Base-by-base conservation (phyloP, 1,140 invertebrate genomes). In the Lepidotrigona ventralis region DNA sequence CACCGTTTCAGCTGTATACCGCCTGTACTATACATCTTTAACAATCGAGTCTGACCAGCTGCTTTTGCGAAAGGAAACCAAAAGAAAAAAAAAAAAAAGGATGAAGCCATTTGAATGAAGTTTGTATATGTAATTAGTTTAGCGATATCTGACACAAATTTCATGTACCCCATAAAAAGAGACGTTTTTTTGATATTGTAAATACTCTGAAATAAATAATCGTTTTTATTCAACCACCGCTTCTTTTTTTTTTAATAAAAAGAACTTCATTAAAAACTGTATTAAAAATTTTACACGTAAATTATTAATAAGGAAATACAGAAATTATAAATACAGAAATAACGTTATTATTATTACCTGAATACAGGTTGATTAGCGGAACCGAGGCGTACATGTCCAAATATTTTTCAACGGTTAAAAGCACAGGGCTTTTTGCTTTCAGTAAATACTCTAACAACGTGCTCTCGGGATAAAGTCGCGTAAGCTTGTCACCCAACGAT, bases 131-230 rank as follows among this genome's bases (percentile, higher is more conserved):
- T 89, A 89, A 68, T 87, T 90, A 91, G 90, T 91, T 90, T 90
- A 90, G 85, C 58, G 89, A 84, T 86, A 87, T 89, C 69, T 64
- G 75, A 89, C 81, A 86, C 82, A 77, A 90, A 76, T 89, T 89
- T 89, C 85, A 90, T 91, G 89, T 91, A 91, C 83, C 84, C 90
- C 76, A 68, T 84, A 83, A 83, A 80, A 89, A 81, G 87, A 88
- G 89, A 88, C 87, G 91, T 91, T 93, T 91, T 93, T 92, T 92
- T 92, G 86, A 92, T 92, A 93, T 91, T 93, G 92, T 93, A 93
- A 91, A 93, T 93, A 93, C 91, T 93, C 91, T 91, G 83, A 90
- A 93, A 93, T 93, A 93, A 93, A 93, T 93, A 92, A 92, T 92
- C 92, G 92, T 93, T 93, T 93, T 92, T 93, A 93, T 92, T 92